Conservation (phyloP, 2,797 vertebrate species). For the Pseudocheirus occidentalis region DNA sequence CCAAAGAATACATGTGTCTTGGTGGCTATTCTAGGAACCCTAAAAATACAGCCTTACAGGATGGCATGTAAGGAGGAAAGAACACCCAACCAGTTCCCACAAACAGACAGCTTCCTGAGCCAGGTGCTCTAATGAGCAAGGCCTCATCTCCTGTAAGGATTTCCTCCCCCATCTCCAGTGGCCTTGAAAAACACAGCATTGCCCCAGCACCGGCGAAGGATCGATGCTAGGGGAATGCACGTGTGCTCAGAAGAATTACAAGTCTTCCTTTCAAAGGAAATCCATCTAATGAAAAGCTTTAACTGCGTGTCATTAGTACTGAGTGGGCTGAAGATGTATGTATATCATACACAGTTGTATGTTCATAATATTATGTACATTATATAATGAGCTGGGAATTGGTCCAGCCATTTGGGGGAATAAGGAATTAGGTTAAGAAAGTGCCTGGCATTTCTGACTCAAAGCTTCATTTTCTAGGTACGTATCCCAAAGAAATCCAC, state of each 20-base stretch:
- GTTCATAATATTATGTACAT: too few species aligned
- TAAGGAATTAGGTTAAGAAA: not conserved
- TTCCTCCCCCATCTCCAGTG: not conserved
- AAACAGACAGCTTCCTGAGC: not conserved
- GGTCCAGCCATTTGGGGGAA: not conserved
- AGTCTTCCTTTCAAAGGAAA: not conserved
- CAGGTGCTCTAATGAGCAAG: not conserved
- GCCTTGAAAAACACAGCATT: not conserved
- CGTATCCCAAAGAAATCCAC: not conserved
- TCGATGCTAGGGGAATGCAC: not conserved
- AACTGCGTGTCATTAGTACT: not conserved
- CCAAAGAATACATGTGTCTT: not conserved
- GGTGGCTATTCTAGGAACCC: not conserved
- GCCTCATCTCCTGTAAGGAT: not conserved
- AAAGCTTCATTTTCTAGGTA: not conserved
- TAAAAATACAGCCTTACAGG: not conserved
- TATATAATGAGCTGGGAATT: not conserved
- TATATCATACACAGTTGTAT: too few species aligned
- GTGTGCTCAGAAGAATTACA: not conserved
- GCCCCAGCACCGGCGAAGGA: not conserved
- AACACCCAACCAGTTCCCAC: not conserved
- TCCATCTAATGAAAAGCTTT: not conserved
- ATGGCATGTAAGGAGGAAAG: not conserved
- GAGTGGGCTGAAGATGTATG: not conserved
- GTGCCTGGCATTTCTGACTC: not conserved